These are phyloP conservation scores for Beroe forskalii DNA, from an alignment of 37 sponge, comb jelly and placozoan genomes.

Conservation along the genomic window DNA sequence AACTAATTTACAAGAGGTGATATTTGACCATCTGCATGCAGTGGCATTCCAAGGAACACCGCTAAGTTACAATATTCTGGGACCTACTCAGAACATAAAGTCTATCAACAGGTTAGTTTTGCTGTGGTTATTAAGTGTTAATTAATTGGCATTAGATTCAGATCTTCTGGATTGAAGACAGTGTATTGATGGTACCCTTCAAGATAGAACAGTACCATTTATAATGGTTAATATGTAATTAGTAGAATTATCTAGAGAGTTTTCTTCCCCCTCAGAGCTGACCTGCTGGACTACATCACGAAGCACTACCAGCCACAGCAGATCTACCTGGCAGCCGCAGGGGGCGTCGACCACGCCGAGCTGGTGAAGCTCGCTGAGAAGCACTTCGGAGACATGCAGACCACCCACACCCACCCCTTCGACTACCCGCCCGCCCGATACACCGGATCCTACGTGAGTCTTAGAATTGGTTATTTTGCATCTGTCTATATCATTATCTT, in stretches of 20 bases:
- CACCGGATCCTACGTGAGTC: conserved; percentile 21
- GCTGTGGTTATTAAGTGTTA: too few species aligned
- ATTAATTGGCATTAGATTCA: too few species aligned
- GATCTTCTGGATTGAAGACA: too few species aligned
- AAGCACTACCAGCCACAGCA: conserved; percentile 84
- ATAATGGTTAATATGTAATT: too few species aligned
- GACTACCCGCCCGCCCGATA: conserved; percentile 24
- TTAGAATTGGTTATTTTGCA: too few species aligned
- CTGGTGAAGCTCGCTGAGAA: conserved; percentile 87
- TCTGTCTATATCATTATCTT: too few species aligned
- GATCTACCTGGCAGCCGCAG: conserved; percentile 91
- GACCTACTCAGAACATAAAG: conserved; percentile 89
- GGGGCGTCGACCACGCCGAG: conserved; percentile 91
- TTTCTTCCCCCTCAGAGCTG: conserved; percentile 60
- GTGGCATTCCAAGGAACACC: conserved; percentile 91
- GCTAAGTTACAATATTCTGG: conserved; percentile 84
- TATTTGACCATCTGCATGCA: conserved; percentile 92
- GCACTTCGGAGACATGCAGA: conserved; percentile 71
- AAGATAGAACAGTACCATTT: too few species aligned
- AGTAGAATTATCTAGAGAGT: too few species aligned
- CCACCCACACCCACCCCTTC: neutral
- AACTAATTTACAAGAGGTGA: conserved; percentile 86
- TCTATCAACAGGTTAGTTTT: neutral
- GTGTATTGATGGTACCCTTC: too few species aligned
- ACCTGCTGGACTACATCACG: conserved; percentile 78